Evolutionary conservation across 2,113 vertebrate species (phyloP).

Genomic region (Acrocephalus kingi): DNA sequence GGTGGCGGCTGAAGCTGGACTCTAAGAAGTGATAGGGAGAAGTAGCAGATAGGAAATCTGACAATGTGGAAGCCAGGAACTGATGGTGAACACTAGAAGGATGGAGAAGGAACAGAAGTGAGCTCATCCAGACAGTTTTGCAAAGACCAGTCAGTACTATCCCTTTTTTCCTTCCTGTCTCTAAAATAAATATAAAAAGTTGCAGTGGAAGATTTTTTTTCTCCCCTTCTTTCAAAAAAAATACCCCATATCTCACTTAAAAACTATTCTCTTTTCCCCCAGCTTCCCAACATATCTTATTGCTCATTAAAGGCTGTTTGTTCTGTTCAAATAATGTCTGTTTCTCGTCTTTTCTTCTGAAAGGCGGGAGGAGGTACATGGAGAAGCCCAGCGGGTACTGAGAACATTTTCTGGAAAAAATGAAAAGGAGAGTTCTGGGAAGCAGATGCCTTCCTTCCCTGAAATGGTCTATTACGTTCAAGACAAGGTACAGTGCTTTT

Average conservation of each 20-base stretch:
- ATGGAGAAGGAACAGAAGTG: background rate
- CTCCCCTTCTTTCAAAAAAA: background rate
- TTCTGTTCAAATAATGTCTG: background rate
- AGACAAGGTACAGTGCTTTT: constrained; percentile 84
- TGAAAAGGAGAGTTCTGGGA: constrained; percentile 83
- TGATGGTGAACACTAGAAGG: background rate
- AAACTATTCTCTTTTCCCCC: background rate
- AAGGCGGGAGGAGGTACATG: constrained; percentile 93
- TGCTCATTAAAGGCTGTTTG: background rate
- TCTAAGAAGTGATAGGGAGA: background rate
- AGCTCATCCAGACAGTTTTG: background rate
- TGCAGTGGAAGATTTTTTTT: background rate
- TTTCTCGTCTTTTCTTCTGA: constrained; percentile 22
- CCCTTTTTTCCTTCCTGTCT: background rate
- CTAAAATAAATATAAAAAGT: background rate
- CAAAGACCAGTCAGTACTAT: background rate
- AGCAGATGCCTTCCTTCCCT: constrained; percentile 92
- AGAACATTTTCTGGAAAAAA: constrained; percentile 80
- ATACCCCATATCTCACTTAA: background rate
- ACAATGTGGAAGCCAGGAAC: background rate
- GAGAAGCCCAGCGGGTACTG: constrained; percentile 88
- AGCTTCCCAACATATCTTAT: background rate
- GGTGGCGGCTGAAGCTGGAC: background rate
- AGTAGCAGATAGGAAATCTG: background rate
- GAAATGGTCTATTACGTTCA: constrained; percentile 96